phyloP scores from a whole-genome alignment of 1,140 invertebrate genomes.

The Drosophila grimshawi region DNA sequence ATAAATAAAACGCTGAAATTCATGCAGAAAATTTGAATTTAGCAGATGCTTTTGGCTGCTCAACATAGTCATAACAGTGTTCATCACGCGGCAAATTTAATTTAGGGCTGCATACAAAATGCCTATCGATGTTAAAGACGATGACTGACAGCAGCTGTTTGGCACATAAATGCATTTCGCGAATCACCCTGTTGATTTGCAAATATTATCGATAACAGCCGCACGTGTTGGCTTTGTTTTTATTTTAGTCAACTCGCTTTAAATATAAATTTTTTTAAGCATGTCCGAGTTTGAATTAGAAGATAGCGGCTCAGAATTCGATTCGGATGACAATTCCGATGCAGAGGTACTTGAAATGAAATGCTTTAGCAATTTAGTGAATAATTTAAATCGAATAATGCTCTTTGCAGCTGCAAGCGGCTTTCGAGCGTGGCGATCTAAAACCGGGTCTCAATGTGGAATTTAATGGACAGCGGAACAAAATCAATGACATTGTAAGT shows the following conservation, averaged over 20 bases:
- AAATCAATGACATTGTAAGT: conserved; percentile 88
- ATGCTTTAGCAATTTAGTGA: background rate
- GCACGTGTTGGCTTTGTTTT: conserved; percentile 76
- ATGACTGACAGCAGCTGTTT: conserved; percentile 3
- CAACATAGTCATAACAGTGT: background rate
- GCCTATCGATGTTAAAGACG: background rate
- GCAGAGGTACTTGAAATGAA: conserved; percentile 55
- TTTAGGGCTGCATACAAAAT: background rate
- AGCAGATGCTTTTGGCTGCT: background rate
- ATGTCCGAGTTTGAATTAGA: conserved; percentile 78
- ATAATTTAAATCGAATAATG: background rate
- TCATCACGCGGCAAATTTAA: background rate
- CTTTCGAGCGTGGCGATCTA: conserved; percentile 91
- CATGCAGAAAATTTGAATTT: background rate
- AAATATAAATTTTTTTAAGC: conserved; percentile 34
- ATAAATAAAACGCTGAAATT: background rate
- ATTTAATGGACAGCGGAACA: conserved; percentile 86
- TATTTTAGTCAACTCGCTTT: conserved; percentile 30
- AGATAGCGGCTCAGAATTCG: conserved; percentile 70
- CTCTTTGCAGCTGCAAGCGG: conserved; percentile 90
- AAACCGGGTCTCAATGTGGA: conserved; percentile 93
- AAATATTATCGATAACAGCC: conserved; percentile 35
- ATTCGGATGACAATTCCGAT: conserved; percentile 80
- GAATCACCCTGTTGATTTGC: conserved; percentile 16
- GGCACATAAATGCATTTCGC: background rate